phyloP scores from a whole-genome alignment of 1,140 invertebrate genomes.

The Battus philenor region DNA sequence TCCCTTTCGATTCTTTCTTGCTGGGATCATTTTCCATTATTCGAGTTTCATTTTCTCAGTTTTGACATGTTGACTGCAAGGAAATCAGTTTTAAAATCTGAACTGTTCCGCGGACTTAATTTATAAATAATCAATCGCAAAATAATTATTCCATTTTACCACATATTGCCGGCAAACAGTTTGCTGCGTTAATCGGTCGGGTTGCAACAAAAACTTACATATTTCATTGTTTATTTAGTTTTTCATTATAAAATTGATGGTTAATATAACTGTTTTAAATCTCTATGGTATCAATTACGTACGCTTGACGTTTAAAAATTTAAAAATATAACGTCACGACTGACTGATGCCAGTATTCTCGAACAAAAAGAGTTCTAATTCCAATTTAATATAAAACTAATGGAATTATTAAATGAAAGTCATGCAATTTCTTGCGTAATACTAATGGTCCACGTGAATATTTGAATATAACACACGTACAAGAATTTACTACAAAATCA shows the following conservation, averaged over 20 bases:
- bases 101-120: constrained; percentile 1
- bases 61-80: constrained; percentile 20
- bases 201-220: constrained; percentile 9
- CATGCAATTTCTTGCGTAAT: no score
- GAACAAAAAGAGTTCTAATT: background rate
- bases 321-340: constrained; percentile 3
- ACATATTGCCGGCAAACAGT: background rate
- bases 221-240: constrained; percentile 7
- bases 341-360: background rate
- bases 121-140: constrained; percentile 2
- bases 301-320: constrained; percentile 7
- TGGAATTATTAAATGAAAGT: no score
- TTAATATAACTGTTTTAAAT: constrained; percentile 3
- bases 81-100: constrained; percentile 13
- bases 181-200: constrained; percentile 1
- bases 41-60: constrained; percentile 17
- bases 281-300: constrained; percentile 11
- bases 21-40: constrained; percentile 73
- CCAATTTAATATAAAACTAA: background rate
- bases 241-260: constrained; percentile 1
- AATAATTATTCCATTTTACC: constrained; percentile 13
- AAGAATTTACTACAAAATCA: no score
- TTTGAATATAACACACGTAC: no score
- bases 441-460: no score
- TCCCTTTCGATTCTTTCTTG: constrained; percentile 67